Conservation (phyloP, 2,797 vertebrate species). For the Gymnodraco acuticeps region DNA sequence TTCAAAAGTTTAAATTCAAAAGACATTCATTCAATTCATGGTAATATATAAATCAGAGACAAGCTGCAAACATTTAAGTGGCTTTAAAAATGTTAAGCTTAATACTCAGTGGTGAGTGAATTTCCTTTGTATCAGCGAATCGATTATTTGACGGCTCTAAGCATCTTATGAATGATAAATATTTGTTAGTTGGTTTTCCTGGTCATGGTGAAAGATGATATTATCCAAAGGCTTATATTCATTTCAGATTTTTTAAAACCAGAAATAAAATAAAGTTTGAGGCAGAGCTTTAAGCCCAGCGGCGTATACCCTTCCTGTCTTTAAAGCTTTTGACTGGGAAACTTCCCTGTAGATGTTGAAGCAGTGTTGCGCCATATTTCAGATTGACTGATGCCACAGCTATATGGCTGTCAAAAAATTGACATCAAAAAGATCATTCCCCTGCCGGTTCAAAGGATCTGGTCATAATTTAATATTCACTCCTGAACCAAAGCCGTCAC, state of each 20-base stretch:
- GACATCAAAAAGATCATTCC: slow-evolving; percentile 63
- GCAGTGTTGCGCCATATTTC: slow-evolving; percentile 68
- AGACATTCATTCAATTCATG: too few species aligned
- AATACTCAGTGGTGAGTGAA: not conserved
- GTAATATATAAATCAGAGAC: not conserved
- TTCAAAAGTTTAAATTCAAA: too few species aligned
- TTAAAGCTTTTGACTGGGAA: slow-evolving; percentile 48
- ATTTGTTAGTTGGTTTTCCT: slow-evolving; percentile 2
- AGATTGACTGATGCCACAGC: slow-evolving; percentile 69
- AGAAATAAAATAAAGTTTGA: slow-evolving; percentile 18
- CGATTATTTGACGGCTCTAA: not conserved
- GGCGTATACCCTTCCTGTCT: slow-evolving; percentile 35
- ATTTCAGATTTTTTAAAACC: slow-evolving; percentile 36
- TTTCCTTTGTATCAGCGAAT: not conserved
- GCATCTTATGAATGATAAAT: slow-evolving; percentile 1
- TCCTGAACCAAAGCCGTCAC: slow-evolving; percentile 63
- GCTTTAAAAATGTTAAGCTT: not conserved
- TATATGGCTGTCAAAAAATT: slow-evolving; percentile 67
- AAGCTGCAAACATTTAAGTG: not conserved
- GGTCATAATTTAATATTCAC: slow-evolving; percentile 69
- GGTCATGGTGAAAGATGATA: not conserved
- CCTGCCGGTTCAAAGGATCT: slow-evolving; percentile 71
- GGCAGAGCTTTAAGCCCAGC: slow-evolving; percentile 26
- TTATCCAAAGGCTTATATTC: slow-evolving; percentile 6
- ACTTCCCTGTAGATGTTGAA: slow-evolving; percentile 61